A percentile compares a stretch with the other conserved stretches of the same genome.
Conservation (phyloP, 2,797 vertebrate species). For the Menidia menidia region DNA sequence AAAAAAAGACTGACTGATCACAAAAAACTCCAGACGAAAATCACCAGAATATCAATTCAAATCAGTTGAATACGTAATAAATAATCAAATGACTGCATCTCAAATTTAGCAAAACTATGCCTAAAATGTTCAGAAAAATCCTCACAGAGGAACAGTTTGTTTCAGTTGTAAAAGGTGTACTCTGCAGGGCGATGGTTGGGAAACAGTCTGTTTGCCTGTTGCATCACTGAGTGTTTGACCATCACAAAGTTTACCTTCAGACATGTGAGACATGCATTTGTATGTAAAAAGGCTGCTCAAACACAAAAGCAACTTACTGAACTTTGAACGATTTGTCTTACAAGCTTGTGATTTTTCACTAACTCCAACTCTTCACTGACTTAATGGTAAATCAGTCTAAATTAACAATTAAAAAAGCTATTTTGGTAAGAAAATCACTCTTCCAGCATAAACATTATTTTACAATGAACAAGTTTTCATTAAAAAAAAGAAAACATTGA, state of each 20-base stretch:
- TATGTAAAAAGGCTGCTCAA: not conserved
- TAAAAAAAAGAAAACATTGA: not conserved
- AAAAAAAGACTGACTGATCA: conserved; percentile 17
- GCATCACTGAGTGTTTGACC: conserved; percentile 68
- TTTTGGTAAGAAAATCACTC: no score
- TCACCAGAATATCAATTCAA: not conserved
- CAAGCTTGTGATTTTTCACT: not conserved
- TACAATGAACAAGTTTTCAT: not conserved
- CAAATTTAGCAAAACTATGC: not conserved
- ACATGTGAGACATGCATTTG: not conserved
- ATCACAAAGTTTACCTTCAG: conserved; percentile 68
- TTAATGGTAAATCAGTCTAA: not conserved
- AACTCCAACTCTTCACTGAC: not conserved
- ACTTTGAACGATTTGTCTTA: not conserved
- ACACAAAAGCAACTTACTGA: no score
- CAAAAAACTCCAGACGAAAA: not conserved
- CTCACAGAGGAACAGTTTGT: not conserved
- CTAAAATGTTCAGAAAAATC: not conserved
- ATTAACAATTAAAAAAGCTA: no score
- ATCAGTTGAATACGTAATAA: not conserved
- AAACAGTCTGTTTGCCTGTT: conserved; percentile 60
- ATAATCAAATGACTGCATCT: not conserved
- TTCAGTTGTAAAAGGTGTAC: conserved; percentile 5
- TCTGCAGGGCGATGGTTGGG: conserved; percentile 36
- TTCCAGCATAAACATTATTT: not conserved